These are phyloP conservation scores for Leptoteleia sp. DNA, from an alignment of 1,140 invertebrate species.

Conservation along the genomic window DNA sequence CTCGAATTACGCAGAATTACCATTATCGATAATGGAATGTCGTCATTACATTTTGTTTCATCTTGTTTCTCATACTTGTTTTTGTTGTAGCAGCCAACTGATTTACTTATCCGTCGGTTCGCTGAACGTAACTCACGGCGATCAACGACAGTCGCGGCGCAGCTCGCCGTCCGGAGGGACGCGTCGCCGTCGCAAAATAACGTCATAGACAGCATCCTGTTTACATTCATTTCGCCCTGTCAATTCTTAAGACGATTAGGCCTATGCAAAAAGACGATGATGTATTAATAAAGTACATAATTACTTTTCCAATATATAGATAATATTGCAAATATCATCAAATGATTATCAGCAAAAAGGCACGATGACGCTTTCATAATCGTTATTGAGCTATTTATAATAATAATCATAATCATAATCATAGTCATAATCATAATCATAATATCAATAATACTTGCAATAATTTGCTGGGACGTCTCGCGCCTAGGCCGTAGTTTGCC, in stretches of 20 bases:
- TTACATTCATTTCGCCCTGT: constrained; percentile 62
- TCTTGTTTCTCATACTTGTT: constrained; percentile 47
- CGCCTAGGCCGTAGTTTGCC: no score
- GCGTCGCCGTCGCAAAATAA: constrained; percentile 48
- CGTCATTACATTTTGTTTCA: constrained; percentile 53
- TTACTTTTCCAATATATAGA: constrained; percentile 21
- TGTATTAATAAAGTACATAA: constrained; percentile 41
- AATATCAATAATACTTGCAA: no score
- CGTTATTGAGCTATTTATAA: no score
- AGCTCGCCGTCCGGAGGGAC: constrained; percentile 47
- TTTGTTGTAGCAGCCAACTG: constrained; percentile 46
- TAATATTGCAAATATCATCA: background rate
- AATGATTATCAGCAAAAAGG: no score
- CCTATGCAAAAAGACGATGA: constrained; percentile 19
- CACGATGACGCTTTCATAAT: no score
- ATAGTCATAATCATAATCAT: no score
- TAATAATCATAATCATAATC: no score
- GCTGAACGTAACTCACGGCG: constrained; percentile 52
- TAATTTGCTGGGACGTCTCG: no score
- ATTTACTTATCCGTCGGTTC: constrained; percentile 65
- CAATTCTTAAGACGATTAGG: constrained; percentile 36
- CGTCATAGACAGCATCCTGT: constrained; percentile 58
- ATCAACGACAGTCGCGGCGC: constrained; percentile 41
- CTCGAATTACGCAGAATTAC: constrained; percentile 59
- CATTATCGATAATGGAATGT: constrained; percentile 64